Base-by-base conservation (phyloP, 2,797 vertebrate genomes). In the Poecilia wingei region DNA sequence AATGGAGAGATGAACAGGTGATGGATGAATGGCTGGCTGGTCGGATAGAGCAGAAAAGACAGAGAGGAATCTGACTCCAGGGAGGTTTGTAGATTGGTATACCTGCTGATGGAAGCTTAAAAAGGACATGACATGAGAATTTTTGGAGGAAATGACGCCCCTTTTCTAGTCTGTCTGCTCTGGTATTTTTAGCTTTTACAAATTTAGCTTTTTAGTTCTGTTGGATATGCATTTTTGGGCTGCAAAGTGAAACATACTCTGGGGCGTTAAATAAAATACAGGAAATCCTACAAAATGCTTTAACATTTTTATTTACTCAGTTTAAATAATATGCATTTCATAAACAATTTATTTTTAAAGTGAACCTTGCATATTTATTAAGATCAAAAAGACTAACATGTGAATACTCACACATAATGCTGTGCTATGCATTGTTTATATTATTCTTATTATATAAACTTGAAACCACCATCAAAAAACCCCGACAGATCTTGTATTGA, bases 51-150 rank as follows among this genome's bases (percentile, higher is more conserved):
- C 80, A 76, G 46, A 75, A 74, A 59, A 85, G 88, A 89, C 75
- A 33, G 82, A 85, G 92, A 91, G 87, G 79, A 86, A 93, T 92
- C 18, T 61, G 84, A 89, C 91, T 80, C 84, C 41, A 22, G 91
- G 87, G 93, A 91, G 82, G 31, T 71, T 70, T 77, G 82, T 68
- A 77, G 86, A 87, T 87, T 80, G 85, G 83, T 85, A 86, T 88
- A 89, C 85, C 87, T 91, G 92, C 94, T 93, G 92, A 93, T 90
- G 91, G 88, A 89, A 72, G 92, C 91, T 92, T 88, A 87, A 94
- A 94, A 92, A 92, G 87, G 90, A 93, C 90, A 89, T 75, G 88
- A 87, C 78, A 71, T 1, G 45, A 84, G 79, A 89, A 88, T 74
- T 83, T 89, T 86, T 46, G 77, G 66, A 82, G 74, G 74, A 74